phyloP scores from a whole-genome alignment of 2,797 vertebrate species.

The Agapornis canus region DNA sequence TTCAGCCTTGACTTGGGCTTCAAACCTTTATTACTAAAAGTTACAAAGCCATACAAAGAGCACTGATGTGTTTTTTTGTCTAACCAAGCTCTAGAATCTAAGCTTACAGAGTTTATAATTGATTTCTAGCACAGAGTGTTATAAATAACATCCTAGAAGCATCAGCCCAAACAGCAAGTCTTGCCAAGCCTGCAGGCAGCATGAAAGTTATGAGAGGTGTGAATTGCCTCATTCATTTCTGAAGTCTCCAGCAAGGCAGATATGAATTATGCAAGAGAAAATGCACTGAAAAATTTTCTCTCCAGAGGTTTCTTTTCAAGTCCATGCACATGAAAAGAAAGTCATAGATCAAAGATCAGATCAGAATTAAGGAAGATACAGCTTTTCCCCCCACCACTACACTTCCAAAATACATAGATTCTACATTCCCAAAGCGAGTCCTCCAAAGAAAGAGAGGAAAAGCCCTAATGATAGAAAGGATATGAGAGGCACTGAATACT shows the following conservation, averaged over 20 bases:
- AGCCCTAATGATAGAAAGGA: background rate
- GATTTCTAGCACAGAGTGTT: background rate
- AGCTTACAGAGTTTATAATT: background rate
- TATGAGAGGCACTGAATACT: background rate
- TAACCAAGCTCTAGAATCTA: background rate
- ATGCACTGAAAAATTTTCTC: background rate
- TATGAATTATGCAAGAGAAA: background rate
- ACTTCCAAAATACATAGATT: background rate
- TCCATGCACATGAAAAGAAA: background rate
- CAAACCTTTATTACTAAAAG: background rate
- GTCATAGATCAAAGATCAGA: background rate
- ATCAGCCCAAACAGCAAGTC: background rate
- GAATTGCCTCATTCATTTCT: constrained; percentile 12
- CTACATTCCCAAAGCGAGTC: background rate
- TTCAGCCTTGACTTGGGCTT: background rate
- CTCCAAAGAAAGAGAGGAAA: background rate
- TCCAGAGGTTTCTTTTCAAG: background rate
- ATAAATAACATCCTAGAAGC: background rate
- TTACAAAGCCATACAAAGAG: background rate
- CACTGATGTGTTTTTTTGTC: background rate
- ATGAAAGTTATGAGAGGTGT: background rate
- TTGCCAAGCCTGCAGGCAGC: constrained; percentile 9
- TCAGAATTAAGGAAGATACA: background rate
- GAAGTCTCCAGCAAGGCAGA: background rate
- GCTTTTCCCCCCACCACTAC: rapidly evolving